Conservation (phyloP, 2,797 vertebrate genomes). For the Periparus ater region DNA sequence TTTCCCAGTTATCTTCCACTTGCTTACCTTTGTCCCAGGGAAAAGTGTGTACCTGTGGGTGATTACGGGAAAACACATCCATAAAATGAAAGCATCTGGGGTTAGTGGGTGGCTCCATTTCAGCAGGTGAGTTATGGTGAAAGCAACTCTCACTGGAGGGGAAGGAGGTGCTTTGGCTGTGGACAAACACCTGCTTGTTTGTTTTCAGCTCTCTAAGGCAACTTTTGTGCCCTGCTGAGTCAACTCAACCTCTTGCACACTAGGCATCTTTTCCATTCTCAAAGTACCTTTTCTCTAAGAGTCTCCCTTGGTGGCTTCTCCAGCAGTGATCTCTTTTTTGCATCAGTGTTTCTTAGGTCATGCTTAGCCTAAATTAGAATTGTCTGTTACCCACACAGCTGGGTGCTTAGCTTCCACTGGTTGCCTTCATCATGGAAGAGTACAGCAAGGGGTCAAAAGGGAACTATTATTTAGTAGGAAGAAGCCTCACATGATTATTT, state of each 20-base stretch:
- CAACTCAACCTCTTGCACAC: not conserved
- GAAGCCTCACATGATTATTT: not conserved
- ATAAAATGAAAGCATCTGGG: not conserved
- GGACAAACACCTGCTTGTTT: not conserved
- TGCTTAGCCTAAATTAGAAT: not conserved
- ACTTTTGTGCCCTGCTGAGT: not conserved
- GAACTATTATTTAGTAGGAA: not conserved
- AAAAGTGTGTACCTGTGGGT: not conserved
- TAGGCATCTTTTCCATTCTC: not conserved
- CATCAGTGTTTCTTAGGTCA: not conserved
- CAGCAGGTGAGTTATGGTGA: not conserved
- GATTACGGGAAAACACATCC: not conserved
- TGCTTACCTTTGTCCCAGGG: not conserved
- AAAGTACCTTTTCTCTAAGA: not conserved
- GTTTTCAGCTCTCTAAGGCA: not conserved
- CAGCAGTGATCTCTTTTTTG: not conserved
- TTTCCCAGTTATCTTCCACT: not conserved
- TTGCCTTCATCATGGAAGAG: not conserved
- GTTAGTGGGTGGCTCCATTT: not conserved
- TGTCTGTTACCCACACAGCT: not conserved
- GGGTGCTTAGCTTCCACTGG: not conserved
- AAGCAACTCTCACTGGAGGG: not conserved
- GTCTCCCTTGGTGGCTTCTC: not conserved
- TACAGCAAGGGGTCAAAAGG: not conserved
- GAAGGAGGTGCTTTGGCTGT: not conserved